Percentiles rank a stretch among this genome's conserved stretches.
Conservation (phyloP, 2,797 vertebrate species). For the Lepidocolaptes lacrymiger region DNA sequence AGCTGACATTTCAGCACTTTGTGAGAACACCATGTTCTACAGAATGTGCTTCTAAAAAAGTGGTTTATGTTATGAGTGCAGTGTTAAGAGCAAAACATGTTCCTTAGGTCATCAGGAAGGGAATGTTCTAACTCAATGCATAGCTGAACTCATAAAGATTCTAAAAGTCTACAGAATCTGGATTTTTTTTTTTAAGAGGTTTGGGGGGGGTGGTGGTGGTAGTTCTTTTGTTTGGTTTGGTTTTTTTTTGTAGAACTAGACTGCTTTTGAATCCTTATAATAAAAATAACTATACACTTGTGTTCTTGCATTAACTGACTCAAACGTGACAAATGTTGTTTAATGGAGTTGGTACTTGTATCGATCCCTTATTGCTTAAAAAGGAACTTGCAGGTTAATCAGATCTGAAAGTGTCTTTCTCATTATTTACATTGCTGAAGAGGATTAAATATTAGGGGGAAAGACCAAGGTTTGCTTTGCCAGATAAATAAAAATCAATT, state of each 20-base stretch:
- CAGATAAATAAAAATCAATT: conserved; percentile 68
- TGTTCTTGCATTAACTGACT: background rate
- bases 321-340: conserved; percentile 11
- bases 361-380: conserved; percentile 42
- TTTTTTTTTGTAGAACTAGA: background rate
- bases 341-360: conserved; percentile 29
- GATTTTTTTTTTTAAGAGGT: background rate
- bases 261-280: background rate
- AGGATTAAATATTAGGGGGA: conserved; percentile 57
- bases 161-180: background rate
- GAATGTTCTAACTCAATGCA: background rate
- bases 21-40: background rate
- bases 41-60: background rate
- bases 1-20: conserved; percentile 3
- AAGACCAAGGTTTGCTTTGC: conserved; percentile 34
- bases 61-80: background rate
- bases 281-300: background rate
- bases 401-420: conserved; percentile 47
- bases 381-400: conserved; percentile 68
- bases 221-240: no score
- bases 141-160: background rate
- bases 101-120: background rate
- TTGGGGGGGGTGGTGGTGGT: no score
- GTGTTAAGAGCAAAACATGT: background rate
- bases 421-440: conserved; percentile 62